Conservation (phyloP, 1,140 invertebrate species). For the Acromyrmex heyeri region DNA sequence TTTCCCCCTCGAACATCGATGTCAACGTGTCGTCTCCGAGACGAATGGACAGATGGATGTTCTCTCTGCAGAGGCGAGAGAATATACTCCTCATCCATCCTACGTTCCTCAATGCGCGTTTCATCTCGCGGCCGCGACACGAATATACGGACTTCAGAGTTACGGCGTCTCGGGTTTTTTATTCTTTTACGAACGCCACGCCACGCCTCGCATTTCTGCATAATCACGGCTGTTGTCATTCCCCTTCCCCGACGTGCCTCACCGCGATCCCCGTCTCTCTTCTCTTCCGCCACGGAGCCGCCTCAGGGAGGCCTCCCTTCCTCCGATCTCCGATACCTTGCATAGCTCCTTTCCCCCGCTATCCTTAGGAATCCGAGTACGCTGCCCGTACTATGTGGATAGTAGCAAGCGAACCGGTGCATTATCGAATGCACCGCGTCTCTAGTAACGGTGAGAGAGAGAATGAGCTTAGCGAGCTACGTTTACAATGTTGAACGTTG, state of each 20-base stretch:
- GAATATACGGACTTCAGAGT: slow-evolving; percentile 66
- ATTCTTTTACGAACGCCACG: slow-evolving; percentile 69
- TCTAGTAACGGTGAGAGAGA: slow-evolving; percentile 21
- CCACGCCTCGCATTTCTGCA: slow-evolving; percentile 81
- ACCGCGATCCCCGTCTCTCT: background rate
- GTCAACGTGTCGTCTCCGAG: background rate
- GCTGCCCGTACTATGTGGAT: slow-evolving; percentile 2
- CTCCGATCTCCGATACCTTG: slow-evolving; percentile 19
- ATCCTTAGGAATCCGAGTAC: slow-evolving; percentile 41
- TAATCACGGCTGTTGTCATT: slow-evolving; percentile 79
- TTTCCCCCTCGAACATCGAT: background rate
- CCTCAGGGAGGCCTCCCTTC: background rate
- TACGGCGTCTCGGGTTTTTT: slow-evolving; percentile 37
- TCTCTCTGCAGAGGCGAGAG: background rate
- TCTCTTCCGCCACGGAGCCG: slow-evolving; percentile 13
- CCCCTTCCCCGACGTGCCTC: slow-evolving; percentile 38
- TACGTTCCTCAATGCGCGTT: background rate
- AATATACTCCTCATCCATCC: background rate
- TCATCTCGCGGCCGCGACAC: slow-evolving; percentile 43
- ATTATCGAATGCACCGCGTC: slow-evolving; percentile 57
- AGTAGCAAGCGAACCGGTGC: slow-evolving; percentile 47
- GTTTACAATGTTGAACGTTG: background rate
- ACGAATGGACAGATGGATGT: background rate
- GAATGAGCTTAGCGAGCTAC: background rate
- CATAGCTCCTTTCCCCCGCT: slow-evolving; percentile 16